A percentile compares a stretch with the other conserved stretches of the same genome.
phyloP scores from a whole-genome alignment of 2,113 vertebrate genomes.

The Euleptes europaea region DNA sequence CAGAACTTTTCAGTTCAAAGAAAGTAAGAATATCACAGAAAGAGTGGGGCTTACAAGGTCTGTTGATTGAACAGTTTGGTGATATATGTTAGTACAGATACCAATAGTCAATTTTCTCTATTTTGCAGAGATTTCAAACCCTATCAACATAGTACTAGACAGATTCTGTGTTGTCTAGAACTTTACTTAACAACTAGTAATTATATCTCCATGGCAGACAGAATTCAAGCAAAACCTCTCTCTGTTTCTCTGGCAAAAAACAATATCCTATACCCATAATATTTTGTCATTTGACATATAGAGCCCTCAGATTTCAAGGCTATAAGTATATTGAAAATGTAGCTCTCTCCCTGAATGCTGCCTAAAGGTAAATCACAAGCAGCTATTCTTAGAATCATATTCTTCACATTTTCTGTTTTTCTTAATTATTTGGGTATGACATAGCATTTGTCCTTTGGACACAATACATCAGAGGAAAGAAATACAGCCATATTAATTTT shows the following conservation, averaged over 20 bases:
- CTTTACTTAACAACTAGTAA: slow-evolving; percentile 11
- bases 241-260: not conserved
- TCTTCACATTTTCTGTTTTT: too few relatives aligned
- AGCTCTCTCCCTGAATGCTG: not conserved
- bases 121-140: slow-evolving; percentile 6
- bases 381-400: not conserved
- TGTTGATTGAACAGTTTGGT: not conserved
- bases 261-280: not conserved
- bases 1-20: not conserved
- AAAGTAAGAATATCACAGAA: not conserved
- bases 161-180: not conserved
- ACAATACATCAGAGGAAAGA: not conserved
- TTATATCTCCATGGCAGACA: not conserved
- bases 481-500: not conserved
- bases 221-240: not conserved
- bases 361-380: slow-evolving; percentile 1
- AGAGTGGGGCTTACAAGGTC: not conserved
- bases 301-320: not conserved
- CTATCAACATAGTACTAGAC: not conserved
- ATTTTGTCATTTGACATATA: not conserved
- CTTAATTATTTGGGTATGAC: not conserved
- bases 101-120: slow-evolving; percentile 3
- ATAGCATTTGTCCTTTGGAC: not conserved
- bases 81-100: not conserved
- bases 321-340: not conserved